Base-by-base conservation (phyloP, 2,888 invertebrate genomes). In the Polylopha cassiicola region DNA sequence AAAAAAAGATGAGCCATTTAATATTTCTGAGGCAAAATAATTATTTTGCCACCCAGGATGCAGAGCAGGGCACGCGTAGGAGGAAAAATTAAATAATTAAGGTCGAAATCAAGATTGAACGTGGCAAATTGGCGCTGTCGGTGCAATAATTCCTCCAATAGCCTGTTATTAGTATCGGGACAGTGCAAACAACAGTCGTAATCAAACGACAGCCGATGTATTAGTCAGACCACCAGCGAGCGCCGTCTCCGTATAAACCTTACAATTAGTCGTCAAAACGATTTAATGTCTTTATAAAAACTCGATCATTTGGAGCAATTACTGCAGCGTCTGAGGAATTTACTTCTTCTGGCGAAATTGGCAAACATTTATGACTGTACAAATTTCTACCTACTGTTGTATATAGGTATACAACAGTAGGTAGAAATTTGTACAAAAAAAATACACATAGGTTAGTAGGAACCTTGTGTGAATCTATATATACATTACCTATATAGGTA, bases 121-220 rank as follows among this genome's bases (percentile, higher is more conserved):
- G 61, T 58, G 46, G 67, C 53, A 76, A 78, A 79, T 80, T 80
- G 61, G 69, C 51, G 63, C 55, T 55, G 58, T 55, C 47, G 61
- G 55, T 58, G 74, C 71, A 68, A 76, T 80, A 79, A 80, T 62
- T 71, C 59, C 58, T 62, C 48, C 65, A 64, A 68, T 67, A 70
- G 56, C 72, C 73, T 39, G 44, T 58, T 51, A 81, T 84, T 76
- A 76, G 64, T 57, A 73, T 61, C 68, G 50, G 47, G 61, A 64
- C 73, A 73, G 72, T 69, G 71, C 77, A 79, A 81, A 81, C 76
- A 79, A 73, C 64, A 51, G 51, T 61, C 47, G 52, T 57, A 66
- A 70, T 72, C 65, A 67, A 61, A 66, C 53, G 43, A 53, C 55
- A 60, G 58, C 65, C 69, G 68, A 73, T 63, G 65, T 69, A 75